A percentile compares a stretch with the other conserved stretches of the same genome.
Conservation (phyloP, 2,113 vertebrate species). For the Cathartes aura region DNA sequence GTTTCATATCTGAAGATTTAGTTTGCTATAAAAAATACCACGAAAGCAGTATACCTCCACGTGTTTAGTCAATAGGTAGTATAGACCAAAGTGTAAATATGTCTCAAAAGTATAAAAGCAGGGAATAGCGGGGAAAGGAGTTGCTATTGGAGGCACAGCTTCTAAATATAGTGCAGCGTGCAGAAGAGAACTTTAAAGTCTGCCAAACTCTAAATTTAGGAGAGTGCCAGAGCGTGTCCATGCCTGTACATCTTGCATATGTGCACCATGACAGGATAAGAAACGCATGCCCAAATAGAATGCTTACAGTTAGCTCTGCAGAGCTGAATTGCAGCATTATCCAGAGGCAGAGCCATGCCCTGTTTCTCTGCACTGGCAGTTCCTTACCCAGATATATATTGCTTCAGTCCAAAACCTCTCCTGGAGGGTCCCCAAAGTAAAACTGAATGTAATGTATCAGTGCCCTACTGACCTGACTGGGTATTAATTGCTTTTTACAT, state of each 20-base stretch:
- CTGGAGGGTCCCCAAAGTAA: not conserved
- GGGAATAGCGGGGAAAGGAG: not conserved
- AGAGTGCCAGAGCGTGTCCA: not conserved
- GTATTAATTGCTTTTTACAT: not conserved
- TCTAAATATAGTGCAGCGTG: not conserved
- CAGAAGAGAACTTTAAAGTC: not conserved
- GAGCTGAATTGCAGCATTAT: not conserved
- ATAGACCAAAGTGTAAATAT: not conserved
- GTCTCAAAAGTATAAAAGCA: not conserved
- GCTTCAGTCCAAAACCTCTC: not conserved
- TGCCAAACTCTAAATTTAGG: slow-evolving; percentile 32
- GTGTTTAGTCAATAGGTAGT: not conserved
- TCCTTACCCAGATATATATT: not conserved
- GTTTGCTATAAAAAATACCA: not conserved
- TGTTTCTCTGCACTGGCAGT: not conserved
- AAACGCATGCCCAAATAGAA: not conserved
- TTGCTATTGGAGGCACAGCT: not conserved
- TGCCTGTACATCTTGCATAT: not conserved
- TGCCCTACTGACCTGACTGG: not conserved
- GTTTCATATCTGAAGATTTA: not conserved
- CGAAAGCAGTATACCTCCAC: not conserved
- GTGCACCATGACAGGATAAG: not conserved
- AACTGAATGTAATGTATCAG: not conserved
- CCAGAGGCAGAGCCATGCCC: not conserved
- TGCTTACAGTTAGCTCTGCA: not conserved